A percentile compares a stretch with the other conserved stretches of the same genome.
phyloP scores from a whole-genome alignment of 2,113 vertebrate genomes.

The Amphiprion ocellaris region DNA sequence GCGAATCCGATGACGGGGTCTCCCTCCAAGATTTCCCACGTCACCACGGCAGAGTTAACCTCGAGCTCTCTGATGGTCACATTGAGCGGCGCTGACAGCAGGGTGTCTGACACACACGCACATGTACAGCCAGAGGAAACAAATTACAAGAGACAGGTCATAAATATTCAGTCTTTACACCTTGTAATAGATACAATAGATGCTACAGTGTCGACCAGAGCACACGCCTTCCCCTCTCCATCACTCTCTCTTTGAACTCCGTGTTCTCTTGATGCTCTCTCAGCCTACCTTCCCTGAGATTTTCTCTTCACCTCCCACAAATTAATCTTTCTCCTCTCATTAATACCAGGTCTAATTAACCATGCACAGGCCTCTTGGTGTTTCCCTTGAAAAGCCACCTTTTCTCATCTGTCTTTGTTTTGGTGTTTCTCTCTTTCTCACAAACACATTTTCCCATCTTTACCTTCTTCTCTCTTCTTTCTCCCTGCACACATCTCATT shows the following conservation, averaged over 20 bases:
- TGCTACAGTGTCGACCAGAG: constrained; percentile 5
- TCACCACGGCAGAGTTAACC: constrained; percentile 94
- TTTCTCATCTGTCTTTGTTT: constrained; percentile 41
- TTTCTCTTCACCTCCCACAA: constrained; percentile 34
- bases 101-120: constrained; percentile 85
- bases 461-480: constrained; percentile 14
- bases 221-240: background rate
- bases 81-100: constrained; percentile 94
- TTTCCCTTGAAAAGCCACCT: constrained; percentile 24
- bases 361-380: constrained; percentile 31
- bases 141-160: constrained; percentile 28
- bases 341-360: constrained; percentile 54
- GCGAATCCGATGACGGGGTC: constrained; percentile 97
- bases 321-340: constrained; percentile 53
- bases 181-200: constrained; percentile 21
- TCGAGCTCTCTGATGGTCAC: constrained; percentile 96
- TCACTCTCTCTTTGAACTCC: constrained; percentile 20
- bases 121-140: constrained; percentile 36
- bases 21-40: constrained; percentile 95
- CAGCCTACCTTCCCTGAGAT: constrained; percentile 7
- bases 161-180: constrained; percentile 34
- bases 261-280: constrained; percentile 8
- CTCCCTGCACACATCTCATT: constrained; percentile 53
- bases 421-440: constrained; percentile 1
- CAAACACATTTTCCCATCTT: constrained; percentile 10